Evolutionary conservation across 2,797 vertebrate genomes (phyloP).

Genomic region (Gorsachius magnificus): DNA sequence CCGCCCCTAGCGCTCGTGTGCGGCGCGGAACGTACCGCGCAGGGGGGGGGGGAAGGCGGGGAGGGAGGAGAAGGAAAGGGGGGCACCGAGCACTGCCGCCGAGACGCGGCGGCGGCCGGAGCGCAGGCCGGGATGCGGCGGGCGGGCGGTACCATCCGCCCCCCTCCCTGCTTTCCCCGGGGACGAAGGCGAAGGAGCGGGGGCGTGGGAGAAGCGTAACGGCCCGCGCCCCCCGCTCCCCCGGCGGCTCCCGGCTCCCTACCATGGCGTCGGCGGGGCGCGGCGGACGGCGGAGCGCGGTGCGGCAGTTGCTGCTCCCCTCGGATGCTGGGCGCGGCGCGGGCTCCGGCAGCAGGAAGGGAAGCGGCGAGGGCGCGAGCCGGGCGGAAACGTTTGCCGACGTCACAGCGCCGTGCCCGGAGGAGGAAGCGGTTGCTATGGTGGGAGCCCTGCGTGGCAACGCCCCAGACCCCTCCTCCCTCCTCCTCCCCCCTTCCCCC

Average conservation of each 20-base stretch:
- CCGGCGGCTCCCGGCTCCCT: neutral
- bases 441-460: neutral
- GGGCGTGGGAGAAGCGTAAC: neutral
- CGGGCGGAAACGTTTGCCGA: slow-evolving; percentile 40
- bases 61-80: neutral
- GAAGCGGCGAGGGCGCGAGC: slow-evolving; percentile 41
- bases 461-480: neutral
- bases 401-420: slow-evolving; percentile 32
- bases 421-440: slow-evolving; percentile 49
- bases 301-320: neutral
- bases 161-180: neutral
- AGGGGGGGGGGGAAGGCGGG: neutral
- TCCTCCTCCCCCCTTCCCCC: too few species aligned
- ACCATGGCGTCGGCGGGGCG: slow-evolving; percentile 23
- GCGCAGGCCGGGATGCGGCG: neutral
- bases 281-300: neutral
- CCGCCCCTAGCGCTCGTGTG: neutral
- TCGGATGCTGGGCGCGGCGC: slow-evolving; percentile 42
- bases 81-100: neutral
- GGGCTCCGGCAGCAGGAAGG: slow-evolving; percentile 30
- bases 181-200: neutral
- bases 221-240: too few species aligned
- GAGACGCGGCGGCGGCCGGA: neutral
- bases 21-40: neutral
- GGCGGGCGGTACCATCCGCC: neutral